Percentiles rank a stretch among this genome's conserved stretches.
Evolutionary conservation across 2,113 vertebrate genomes (phyloP).

Genomic region (Electrona antarctica): DNA sequence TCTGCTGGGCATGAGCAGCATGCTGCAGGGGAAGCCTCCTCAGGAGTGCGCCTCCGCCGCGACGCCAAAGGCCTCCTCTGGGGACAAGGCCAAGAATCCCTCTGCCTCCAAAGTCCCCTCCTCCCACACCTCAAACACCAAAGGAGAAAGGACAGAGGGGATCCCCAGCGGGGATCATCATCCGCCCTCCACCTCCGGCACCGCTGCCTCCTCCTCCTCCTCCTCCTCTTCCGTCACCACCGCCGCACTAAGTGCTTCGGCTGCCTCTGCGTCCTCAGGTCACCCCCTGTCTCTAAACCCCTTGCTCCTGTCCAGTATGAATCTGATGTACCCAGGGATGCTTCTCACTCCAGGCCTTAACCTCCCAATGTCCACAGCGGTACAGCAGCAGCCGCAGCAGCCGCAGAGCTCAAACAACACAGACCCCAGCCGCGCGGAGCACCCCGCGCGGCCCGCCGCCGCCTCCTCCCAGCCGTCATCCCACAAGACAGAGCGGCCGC

Average conservation of each 20-base stretch:
- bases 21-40: slow-evolving; percentile 82
- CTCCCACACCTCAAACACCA: slow-evolving; percentile 73
- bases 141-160: slow-evolving; percentile 94
- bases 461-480: slow-evolving; percentile 36
- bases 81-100: slow-evolving; percentile 82
- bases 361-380: slow-evolving; percentile 85
- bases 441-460: slow-evolving; percentile 32
- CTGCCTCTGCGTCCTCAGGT: slow-evolving; percentile 73
- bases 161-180: slow-evolving; percentile 57
- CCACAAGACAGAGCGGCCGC: slow-evolving; percentile 23
- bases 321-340: slow-evolving; percentile 94
- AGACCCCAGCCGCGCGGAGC: slow-evolving; percentile 76
- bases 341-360: slow-evolving; percentile 99
- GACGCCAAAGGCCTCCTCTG: slow-evolving; percentile 41
- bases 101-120: slow-evolving; percentile 50
- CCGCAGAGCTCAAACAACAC: slow-evolving; percentile 85
- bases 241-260: slow-evolving; percentile 82
- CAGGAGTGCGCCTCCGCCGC: slow-evolving; percentile 75
- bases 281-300: slow-evolving; percentile 93
- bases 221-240: slow-evolving; percentile 84
- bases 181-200: slow-evolving; percentile 68
- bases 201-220: slow-evolving; percentile 80
- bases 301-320: slow-evolving; percentile 94
- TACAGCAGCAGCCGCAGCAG: slow-evolving; percentile 60
- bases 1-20: slow-evolving; percentile 86